Evolutionary conservation across 2,888 invertebrate genomes (phyloP).

Genomic region (Agrilus mali): DNA sequence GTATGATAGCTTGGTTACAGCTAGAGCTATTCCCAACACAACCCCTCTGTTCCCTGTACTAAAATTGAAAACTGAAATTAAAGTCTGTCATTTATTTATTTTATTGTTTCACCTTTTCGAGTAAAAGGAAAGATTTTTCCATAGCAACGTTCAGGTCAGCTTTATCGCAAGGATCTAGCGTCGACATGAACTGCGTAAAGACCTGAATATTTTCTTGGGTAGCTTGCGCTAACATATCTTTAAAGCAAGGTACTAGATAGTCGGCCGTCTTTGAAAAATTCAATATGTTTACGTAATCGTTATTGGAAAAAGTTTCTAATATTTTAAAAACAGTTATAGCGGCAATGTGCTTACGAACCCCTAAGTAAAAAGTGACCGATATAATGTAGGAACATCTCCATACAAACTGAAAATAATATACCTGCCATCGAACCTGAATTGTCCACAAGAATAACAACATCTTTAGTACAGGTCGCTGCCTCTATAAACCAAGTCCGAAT

Average conservation of each 20-base stretch:
- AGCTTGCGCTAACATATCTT: slow-evolving; percentile 72
- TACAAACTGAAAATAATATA: slow-evolving; percentile 30
- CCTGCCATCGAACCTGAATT: slow-evolving; percentile 96
- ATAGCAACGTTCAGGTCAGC: slow-evolving; percentile 79
- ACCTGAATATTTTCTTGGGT: slow-evolving; percentile 72
- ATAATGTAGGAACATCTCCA: background rate
- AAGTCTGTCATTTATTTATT: too few species aligned
- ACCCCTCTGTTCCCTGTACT: slow-evolving; percentile 33
- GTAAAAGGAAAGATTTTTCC: slow-evolving; percentile 67
- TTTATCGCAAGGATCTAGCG: slow-evolving; percentile 58
- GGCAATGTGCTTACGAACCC: slow-evolving; percentile 52
- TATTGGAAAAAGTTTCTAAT: slow-evolving; percentile 90
- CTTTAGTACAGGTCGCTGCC: slow-evolving; percentile 95
- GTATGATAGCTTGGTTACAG: slow-evolving; percentile 94
- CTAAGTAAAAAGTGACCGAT: slow-evolving; percentile 14
- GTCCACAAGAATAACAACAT: slow-evolving; percentile 90
- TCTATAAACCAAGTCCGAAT: slow-evolving; percentile 93
- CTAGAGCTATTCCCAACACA: slow-evolving; percentile 39
- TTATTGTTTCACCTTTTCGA: slow-evolving; percentile 49
- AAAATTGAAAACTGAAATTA: slow-evolving; percentile 8
- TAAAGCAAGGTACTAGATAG: slow-evolving; percentile 76
- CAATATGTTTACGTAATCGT: slow-evolving; percentile 93
- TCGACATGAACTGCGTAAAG: slow-evolving; percentile 56
- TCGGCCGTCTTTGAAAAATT: slow-evolving; percentile 57
- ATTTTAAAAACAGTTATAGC: slow-evolving; percentile 78